phyloP scores from a whole-genome alignment of 2,113 vertebrate genomes.

The human (Homo sapiens) region GRCh38 chr12:39590501-39591000 shows the following conservation, averaged over 20 bases:
- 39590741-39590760: not conserved
- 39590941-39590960: not conserved
- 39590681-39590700: not conserved
- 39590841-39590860: not conserved
- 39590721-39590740: not conserved
- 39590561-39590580: not conserved
- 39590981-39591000: not conserved
- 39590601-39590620: not conserved
- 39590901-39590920: constrained; percentile 17
- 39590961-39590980: not conserved
- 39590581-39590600: not conserved
- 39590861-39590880: not conserved
- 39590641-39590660: not conserved
- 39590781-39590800: not conserved
- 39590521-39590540: not conserved
- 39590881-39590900: not conserved
- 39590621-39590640: constrained; percentile 13
- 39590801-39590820: not conserved
- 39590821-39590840: not conserved
- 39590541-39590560: not conserved
- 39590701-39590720: not conserved
- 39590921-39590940: not conserved
- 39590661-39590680: constrained; percentile 2
- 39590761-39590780: not conserved
- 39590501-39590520: constrained; percentile 28